Base-by-base conservation (phyloP, 2,113 vertebrate species). In the Copsychus sechellarum region DNA sequence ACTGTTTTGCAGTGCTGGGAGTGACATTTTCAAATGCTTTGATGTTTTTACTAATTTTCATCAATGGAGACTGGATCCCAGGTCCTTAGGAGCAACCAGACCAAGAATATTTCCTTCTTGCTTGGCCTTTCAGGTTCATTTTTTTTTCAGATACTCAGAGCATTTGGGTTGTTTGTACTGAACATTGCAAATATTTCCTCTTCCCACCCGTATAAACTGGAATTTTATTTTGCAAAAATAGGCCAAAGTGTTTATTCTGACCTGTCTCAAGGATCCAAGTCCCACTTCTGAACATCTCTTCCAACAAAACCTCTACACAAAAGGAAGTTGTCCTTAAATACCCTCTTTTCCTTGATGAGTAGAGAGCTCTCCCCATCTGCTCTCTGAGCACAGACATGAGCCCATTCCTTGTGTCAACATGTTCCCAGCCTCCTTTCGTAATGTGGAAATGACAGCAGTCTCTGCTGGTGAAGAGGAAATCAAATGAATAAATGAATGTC, bases 401-500 rank as follows among this genome's bases (percentile, higher is more conserved):
- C 91, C 81, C 84, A 94, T 85, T 91, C 70, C 77, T 92, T 91
- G 77, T 96, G 92, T 95, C 93, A 86, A 77, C 70, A 33, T 22
- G 70, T 81, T 92, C 88, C 86, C 93, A 78, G 71, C 50, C 86
- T 93, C 93, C 80, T 85, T 88, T 92, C 4, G 3, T 77, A 87
- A 88, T 29, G 47, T 69, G 91, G 95, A 88, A 96, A 95, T 87
- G 93, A 92, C 93, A 95, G 95, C 11, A 5, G 47, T 73, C 73
- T 83, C 90, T 12, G 60, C 83, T 84, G 76, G 69, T 13, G 28
- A 71, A 78, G 90, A 85, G 82, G 86, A 78, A 95, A 97, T 82
- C 95, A 92, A 92, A 94, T 77, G 96, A 96, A 97, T 96, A 96
- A 96, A 94, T 90, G 94, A 95, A 96, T 64, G 81, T 84, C 96